A percentile compares a stretch with the other conserved stretches of the same genome.
Evolutionary conservation across 2,888 invertebrate genomes (phyloP).

Genomic region (Tipula confusa): DNA sequence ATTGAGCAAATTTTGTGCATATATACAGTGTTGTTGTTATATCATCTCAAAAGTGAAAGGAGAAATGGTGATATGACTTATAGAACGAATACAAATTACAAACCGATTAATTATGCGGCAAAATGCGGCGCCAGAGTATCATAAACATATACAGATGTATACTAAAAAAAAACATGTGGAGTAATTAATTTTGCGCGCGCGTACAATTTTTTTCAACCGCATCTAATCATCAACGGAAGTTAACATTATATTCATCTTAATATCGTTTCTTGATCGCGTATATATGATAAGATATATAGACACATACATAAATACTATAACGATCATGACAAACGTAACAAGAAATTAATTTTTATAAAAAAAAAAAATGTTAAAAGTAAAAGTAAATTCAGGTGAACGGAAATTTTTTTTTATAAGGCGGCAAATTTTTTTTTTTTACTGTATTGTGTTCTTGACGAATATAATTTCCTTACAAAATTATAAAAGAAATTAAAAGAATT

Average conservation of each 20-base stretch:
- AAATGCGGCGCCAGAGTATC: not conserved
- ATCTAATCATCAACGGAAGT: not conserved
- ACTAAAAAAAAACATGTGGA: too few species aligned
- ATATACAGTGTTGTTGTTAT: not conserved
- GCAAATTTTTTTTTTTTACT: not conserved
- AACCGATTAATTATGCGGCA: too few species aligned
- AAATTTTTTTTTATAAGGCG: not conserved
- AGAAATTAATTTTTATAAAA: not conserved
- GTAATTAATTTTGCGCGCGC: not conserved
- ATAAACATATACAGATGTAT: not conserved
- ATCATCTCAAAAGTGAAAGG: not conserved
- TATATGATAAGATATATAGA: not conserved
- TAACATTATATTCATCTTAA: not conserved
- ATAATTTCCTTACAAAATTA: not conserved
- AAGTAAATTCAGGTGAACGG: not conserved
- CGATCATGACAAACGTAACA: not conserved
- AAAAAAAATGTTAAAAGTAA: not conserved
- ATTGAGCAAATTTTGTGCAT: not conserved
- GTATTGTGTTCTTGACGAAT: slow-evolving; percentile 3
- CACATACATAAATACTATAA: not conserved
- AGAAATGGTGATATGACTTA: not conserved
- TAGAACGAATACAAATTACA: not conserved
- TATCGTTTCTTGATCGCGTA: not conserved
- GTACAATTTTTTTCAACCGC: not conserved
- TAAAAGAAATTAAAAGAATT: not conserved